Evolutionary conservation across 2,797 vertebrate species (phyloP).

Genomic region (Acipenser ruthenus): DNA sequence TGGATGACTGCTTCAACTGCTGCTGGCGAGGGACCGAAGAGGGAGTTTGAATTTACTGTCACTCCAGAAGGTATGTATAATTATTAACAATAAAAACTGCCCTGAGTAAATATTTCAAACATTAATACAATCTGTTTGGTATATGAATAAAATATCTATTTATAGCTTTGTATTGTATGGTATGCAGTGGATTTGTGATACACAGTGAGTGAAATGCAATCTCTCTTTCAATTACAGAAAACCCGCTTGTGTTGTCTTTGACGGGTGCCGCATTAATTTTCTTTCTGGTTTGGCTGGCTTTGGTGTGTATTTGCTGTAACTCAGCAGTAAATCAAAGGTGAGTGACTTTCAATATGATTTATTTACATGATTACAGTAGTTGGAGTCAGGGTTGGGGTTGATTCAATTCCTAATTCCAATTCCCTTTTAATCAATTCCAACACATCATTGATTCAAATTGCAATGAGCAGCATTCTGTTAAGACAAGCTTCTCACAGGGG

Average conservation of each 20-base stretch:
- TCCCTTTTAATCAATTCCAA: too few species aligned
- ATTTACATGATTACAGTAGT: too few species aligned
- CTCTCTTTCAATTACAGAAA: slow-evolving; percentile 37
- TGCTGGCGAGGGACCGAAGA: slow-evolving; percentile 61
- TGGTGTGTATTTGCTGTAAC: slow-evolving; percentile 44
- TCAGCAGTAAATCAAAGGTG: slow-evolving; percentile 57
- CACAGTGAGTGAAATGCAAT: neutral
- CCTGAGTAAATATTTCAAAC: neutral
- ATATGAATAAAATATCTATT: neutral
- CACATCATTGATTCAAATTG: too few species aligned
- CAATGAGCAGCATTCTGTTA: too few species aligned
- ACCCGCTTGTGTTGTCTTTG: neutral
- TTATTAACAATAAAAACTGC: neutral
- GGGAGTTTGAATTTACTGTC: slow-evolving; percentile 13
- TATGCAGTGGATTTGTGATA: too few species aligned
- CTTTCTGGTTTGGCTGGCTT: slow-evolving; percentile 23
- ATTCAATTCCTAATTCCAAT: too few species aligned
- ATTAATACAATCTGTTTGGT: neutral
- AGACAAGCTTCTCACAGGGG: neutral
- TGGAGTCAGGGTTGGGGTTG: too few species aligned
- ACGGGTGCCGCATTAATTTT: slow-evolving; percentile 8
- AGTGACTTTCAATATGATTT: slow-evolving; percentile 26
- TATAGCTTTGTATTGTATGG: slow-evolving; percentile 4
- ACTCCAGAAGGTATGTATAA: slow-evolving; percentile 31
- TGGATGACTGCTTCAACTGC: slow-evolving; percentile 70